Evolutionary conservation across 2,797 vertebrate genomes (phyloP).

Genomic region (Esox lucius): DNA sequence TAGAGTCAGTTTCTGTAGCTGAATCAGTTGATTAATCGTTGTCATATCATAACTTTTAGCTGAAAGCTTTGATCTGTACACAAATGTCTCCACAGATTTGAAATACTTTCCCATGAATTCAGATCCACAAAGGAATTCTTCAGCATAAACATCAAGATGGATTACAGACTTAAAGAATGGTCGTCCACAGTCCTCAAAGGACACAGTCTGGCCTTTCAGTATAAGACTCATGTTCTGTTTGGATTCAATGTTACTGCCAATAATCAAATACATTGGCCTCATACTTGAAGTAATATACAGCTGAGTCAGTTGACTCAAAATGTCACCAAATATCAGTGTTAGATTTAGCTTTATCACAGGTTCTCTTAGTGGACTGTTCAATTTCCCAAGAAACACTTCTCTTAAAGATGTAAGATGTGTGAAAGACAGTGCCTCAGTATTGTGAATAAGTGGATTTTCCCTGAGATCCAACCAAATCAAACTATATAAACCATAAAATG

Average conservation of each 20-base stretch:
- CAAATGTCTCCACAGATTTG: slow-evolving; percentile 15
- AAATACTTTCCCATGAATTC: slow-evolving; percentile 14
- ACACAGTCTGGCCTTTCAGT: slow-evolving; percentile 11
- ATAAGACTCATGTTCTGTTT: background rate
- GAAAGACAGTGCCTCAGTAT: slow-evolving; percentile 13
- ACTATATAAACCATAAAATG: background rate
- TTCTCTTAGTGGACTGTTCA: background rate
- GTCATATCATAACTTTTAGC: slow-evolving; percentile 14
- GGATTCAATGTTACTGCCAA: background rate
- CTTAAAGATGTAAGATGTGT: slow-evolving; percentile 10
- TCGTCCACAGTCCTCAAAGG: slow-evolving; percentile 20
- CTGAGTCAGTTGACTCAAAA: slow-evolving; percentile 13
- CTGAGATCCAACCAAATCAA: slow-evolving; percentile 12
- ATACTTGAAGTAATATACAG: slow-evolving; percentile 23
- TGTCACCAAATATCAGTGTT: background rate
- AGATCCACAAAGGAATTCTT: slow-evolving; percentile 17
- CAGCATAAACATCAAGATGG: background rate
- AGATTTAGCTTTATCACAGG: slow-evolving; percentile 12
- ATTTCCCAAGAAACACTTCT: slow-evolving; percentile 6
- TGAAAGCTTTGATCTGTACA: background rate
- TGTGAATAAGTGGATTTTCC: background rate
- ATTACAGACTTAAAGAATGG: background rate
- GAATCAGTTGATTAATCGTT: slow-evolving; percentile 14
- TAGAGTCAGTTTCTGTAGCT: slow-evolving; percentile 20
- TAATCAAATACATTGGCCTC: slow-evolving; percentile 11